Evolutionary conservation across 2,113 vertebrate genomes (phyloP), one percentile per base, ranked within the genome.

Genomic region (Plotosus lineatus): DNA sequence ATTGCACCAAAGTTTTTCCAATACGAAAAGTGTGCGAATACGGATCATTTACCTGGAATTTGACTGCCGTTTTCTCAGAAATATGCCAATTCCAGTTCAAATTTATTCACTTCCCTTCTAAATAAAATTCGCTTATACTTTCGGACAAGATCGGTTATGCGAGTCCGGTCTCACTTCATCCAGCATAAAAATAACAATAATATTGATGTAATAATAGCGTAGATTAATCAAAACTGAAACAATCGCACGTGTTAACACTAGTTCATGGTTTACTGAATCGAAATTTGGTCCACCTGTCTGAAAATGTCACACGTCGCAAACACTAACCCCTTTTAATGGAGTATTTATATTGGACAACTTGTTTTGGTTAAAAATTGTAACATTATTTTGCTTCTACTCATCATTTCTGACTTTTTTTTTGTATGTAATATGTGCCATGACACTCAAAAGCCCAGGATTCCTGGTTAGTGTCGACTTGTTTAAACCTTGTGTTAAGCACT

Each of bases 401-500:
- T 48, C 26, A 23, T 79, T 68, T 79, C 50, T 40, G 53, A 46
- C 44, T 71, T 36, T 78, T 82, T 0, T 51, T 33, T 21, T 50
- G 53, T 80, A 19, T 53, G 68, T 75, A 83, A 77, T 36, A 75
- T 85, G 91, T 93, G 91, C 89, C 90, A 89, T 91, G 73, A 55
- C 44, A 3, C 48, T 75, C 72, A 51, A 48, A 75, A 61, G 72
- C 46, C 46, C 36, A 6, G 79, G 55, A 86, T 87, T 71, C 42
- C 63, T 40, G 26, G 77, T 42, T 65, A 66, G 3, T 61, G 42
- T 48, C 44, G 55, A 83, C 73, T 82, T n/a, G n/a, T n/a, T 51
- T 84, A 85, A 81, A 82, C 3, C 85, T 83, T 83, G 82, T 63
- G 86, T 90, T 84, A 84, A 86, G 88, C 89, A 92, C 90, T 90